Evolutionary conservation across 2,888 invertebrate genomes (phyloP).

Genomic region (Asteroscopus sphinx): DNA sequence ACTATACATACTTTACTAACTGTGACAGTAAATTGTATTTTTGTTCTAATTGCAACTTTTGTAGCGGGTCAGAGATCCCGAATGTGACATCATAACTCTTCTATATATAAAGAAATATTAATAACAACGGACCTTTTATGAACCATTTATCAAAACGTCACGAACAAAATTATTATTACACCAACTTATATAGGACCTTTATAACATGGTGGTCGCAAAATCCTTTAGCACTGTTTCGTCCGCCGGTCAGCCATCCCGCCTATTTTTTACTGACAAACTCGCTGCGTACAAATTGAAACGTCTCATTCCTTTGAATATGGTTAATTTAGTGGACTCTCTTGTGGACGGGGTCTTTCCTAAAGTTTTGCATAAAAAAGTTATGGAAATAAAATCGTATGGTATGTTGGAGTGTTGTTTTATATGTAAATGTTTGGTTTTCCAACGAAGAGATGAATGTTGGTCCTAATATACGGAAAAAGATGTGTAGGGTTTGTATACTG

Average conservation of each 20-base stretch:
- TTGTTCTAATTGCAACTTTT: no score
- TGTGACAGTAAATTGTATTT: no score
- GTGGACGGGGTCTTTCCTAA: constrained; percentile 64
- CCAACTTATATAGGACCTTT: constrained; percentile 43
- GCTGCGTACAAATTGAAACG: constrained; percentile 69
- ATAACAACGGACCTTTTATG: constrained; percentile 28
- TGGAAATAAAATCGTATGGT: constrained; percentile 52
- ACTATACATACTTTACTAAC: no score
- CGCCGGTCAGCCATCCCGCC: constrained; percentile 48
- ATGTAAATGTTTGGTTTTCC: constrained; percentile 37
- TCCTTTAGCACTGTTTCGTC: constrained; percentile 49
- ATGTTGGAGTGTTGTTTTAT: constrained; percentile 24
- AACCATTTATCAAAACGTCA: constrained; percentile 43
- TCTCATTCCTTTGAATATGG: constrained; percentile 74
- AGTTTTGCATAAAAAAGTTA: constrained; percentile 64
- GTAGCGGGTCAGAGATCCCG: no score
- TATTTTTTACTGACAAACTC: constrained; percentile 56
- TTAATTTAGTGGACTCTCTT: constrained; percentile 73
- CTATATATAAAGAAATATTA: constrained; percentile 25
- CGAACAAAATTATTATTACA: constrained; percentile 46
- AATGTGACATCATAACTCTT: not conserved
- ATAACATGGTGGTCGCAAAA: constrained; percentile 35
- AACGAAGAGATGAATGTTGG: constrained; percentile 31
- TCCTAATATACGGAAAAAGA: constrained; percentile 32
- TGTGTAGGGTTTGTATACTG: constrained; percentile 24